Base-by-base conservation (phyloP, 2,888 invertebrate genomes). In the Rotaria socialis region DNA sequence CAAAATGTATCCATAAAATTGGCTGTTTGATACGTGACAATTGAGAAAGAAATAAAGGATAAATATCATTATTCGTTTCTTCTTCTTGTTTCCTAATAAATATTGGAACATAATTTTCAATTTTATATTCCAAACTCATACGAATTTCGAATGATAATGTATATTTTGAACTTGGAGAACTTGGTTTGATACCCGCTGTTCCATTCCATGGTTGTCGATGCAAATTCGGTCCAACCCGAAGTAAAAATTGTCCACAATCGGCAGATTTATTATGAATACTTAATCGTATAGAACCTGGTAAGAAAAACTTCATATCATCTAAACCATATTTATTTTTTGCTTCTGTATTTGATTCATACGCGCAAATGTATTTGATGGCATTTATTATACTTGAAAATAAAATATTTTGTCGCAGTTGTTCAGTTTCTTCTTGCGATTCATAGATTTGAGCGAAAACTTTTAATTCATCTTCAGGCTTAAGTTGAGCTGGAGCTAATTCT, bases 321-420 rank as follows among this genome's bases (percentile, higher is more conserved):
- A 60, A 60, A n/a, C 8, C 60, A 60, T 60, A 60, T 60, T 60
- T 60, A 60, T 60, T 60, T 60, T 60, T 60, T n/a, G n/a, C 14
- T 60, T 14, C 60, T n/a, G 60, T 60, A 60, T 60, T 60, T 60
- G 60, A 60, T 60, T 60, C 60, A 60, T 60, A 60, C n/a, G 60
- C 1, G 19, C 60, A 60, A 8, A 60, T 60, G n/a, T 60, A 60
- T 60, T 60, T 60, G 19, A 60, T 60, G 19, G 60, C 60, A 60
- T 60, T 60, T 60, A 60, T 60, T 60, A 60, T n/a, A 60, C 60
- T 60, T 60, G 60, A 60, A n/a, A 60, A 60, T 60, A 60, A 60
- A 60, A 60, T 22, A n/a, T 60, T 6, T 60, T 24, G n/a, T 60
- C 60, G 14, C n/a, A 60, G n/a, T 60, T n/a, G n/a, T 60, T 60